Percentiles rank a stretch among this genome's conserved stretches.
These are phyloP conservation scores for Cataglyphis hispanica DNA, from an alignment of 1,140 invertebrate species.

Conservation along the genomic window DNA sequence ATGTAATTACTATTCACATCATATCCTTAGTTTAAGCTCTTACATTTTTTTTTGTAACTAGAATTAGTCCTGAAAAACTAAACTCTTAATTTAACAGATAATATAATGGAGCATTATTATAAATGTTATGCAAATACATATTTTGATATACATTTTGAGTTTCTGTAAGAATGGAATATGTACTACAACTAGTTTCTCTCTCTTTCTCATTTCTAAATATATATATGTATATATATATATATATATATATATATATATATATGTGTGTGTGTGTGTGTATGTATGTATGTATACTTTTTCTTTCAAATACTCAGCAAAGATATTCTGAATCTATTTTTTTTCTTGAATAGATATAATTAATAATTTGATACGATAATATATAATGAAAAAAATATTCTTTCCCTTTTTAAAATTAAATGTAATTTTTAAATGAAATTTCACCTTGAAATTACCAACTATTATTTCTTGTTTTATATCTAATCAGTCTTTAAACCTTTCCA, in stretches of 20 bases:
- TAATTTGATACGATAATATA: neutral
- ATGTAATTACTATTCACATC: slow-evolving; percentile 7
- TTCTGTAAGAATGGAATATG: neutral
- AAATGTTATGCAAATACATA: slow-evolving; percentile 1
- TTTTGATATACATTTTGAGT: neutral
- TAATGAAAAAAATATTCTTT: slow-evolving; percentile 9
- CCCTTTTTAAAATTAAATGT: slow-evolving; percentile 9
- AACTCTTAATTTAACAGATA: slow-evolving; percentile 37
- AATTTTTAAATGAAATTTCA: slow-evolving; percentile 14
- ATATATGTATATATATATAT: too few species aligned
- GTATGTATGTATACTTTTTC: too few species aligned
- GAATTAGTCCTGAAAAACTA: slow-evolving; percentile 8
- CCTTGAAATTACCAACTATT: slow-evolving; percentile 46
- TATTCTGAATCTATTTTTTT: neutral
- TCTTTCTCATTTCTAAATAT: neutral
- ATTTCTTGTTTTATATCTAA: slow-evolving; percentile 69
- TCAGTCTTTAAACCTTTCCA: slow-evolving; percentile 68
- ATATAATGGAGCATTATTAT: neutral
- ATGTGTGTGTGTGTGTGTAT: too few species aligned
- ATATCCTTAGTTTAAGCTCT: slow-evolving; percentile 9
- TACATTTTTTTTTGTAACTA: slow-evolving; percentile 1
- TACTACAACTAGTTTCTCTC: neutral
- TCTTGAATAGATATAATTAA: slow-evolving; percentile 3
- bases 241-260: too few species aligned
- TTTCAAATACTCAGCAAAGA: slow-evolving; percentile 23